Percentiles rank a stretch among this genome's conserved stretches.
phyloP scores from a whole-genome alignment of 2,797 vertebrate species.

The Cynodonichthys magdalenae region DNA sequence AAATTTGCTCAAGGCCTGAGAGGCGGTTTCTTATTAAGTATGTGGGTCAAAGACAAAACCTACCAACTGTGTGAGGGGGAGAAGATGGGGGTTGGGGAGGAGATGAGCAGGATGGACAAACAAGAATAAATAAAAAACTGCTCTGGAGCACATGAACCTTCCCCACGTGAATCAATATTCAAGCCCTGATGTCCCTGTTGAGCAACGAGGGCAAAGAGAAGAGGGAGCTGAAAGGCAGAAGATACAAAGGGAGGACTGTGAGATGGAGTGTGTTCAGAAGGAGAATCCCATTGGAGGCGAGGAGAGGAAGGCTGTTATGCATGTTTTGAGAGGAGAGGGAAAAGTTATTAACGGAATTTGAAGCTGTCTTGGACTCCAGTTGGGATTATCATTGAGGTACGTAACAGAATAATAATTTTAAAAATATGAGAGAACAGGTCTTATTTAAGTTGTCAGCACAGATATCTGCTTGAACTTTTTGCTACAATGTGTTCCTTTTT shows the following conservation, averaged over 20 bases:
- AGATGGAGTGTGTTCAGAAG: constrained; percentile 63
- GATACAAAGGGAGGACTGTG: constrained; percentile 64
- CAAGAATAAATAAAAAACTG: constrained; percentile 64
- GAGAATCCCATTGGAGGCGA: constrained; percentile 68
- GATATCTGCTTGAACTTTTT: no score
- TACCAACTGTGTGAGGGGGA: constrained; percentile 41
- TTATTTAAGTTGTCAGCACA: constrained; percentile 14
- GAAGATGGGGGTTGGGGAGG: constrained; percentile 6
- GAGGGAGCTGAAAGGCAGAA: constrained; percentile 62
- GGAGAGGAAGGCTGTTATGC: constrained; percentile 50
- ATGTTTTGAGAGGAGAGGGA: constrained; percentile 37
- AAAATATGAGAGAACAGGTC: neutral
- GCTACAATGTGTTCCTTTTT: no score
- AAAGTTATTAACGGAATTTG: constrained; percentile 20
- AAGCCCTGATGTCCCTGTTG: constrained; percentile 67
- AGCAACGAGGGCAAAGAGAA: constrained; percentile 71
- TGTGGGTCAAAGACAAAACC: constrained; percentile 81
- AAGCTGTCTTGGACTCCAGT: constrained; percentile 41
- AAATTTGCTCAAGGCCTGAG: constrained; percentile 47
- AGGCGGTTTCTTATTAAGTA: constrained; percentile 62
- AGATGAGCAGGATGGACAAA: constrained; percentile 58
- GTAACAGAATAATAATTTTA: constrained; percentile 17
- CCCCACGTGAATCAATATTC: constrained; percentile 82
- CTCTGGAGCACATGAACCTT: constrained; percentile 77
- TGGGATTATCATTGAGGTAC: constrained; percentile 54